Conservation (phyloP, 1,140 invertebrate species). For the Triops cancriformis region DNA sequence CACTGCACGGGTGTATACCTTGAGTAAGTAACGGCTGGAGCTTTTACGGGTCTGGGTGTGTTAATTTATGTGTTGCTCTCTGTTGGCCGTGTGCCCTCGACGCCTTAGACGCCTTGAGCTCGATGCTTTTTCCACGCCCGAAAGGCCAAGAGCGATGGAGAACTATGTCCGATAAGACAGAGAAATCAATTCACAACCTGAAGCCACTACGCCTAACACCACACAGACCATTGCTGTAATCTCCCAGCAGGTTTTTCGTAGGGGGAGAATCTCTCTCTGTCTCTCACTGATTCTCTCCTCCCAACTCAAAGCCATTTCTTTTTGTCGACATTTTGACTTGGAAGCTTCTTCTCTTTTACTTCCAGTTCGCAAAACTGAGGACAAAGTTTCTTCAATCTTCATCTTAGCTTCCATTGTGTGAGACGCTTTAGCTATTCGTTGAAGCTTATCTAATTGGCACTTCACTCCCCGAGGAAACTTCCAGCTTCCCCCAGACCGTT, state of each 20-base stretch:
- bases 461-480: neutral
- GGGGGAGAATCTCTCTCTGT: neutral
- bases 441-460: neutral
- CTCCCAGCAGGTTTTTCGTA: neutral
- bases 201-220: neutral
- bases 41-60: neutral
- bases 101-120: conserved; percentile 3
- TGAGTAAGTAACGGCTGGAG: neutral
- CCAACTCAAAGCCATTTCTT: neutral
- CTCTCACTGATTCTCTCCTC: neutral
- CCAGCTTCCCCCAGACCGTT: neutral
- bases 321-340: neutral
- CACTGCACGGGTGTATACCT: no score
- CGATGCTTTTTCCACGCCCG: neutral
- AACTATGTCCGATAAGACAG: conserved; percentile 1
- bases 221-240: neutral
- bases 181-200: conserved; percentile 14
- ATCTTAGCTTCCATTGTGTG: neutral
- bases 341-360: neutral
- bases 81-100: conserved; percentile 2
- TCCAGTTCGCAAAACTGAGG: neutral
- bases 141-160: neutral
- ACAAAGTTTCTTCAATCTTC: neutral
- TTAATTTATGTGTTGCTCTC: conserved; percentile 2
- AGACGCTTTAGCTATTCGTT: neutral